Conservation (phyloP, 2,113 vertebrate genomes). For the Parotia lawesii region DNA sequence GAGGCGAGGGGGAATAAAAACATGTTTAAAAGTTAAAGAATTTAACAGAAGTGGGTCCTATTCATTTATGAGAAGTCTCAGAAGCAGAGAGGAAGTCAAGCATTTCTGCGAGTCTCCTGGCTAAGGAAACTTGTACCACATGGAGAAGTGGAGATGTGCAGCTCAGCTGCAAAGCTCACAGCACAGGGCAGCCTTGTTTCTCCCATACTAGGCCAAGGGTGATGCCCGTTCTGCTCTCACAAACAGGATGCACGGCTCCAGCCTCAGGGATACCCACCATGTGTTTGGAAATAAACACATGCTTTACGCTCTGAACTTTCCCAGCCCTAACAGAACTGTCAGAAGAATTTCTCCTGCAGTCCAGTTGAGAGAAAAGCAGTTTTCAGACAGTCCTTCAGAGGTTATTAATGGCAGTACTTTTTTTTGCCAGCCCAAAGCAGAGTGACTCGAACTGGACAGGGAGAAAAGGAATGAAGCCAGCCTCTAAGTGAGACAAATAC, state of each 20-base stretch:
- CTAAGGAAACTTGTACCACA: background rate
- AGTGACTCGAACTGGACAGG: background rate
- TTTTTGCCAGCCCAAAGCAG: background rate
- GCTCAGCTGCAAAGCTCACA: background rate
- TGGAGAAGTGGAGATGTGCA: background rate
- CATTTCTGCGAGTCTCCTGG: background rate
- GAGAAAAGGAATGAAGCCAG: background rate
- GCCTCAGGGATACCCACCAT: background rate
- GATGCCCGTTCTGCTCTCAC: background rate
- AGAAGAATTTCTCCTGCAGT: background rate
- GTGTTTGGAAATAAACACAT: background rate
- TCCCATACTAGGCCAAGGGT: fast-evolving
- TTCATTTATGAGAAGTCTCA: background rate
- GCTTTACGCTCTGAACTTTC: background rate
- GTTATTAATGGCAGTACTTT: background rate
- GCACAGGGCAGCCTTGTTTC: background rate
- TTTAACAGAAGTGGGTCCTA: slow-evolving; percentile 7
- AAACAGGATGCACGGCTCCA: background rate
- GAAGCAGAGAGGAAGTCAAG: background rate
- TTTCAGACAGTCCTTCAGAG: background rate
- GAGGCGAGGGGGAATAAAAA: background rate
- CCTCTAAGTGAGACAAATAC: background rate
- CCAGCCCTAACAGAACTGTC: background rate
- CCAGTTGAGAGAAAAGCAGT: background rate
- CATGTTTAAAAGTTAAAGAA: slow-evolving; percentile 33